phyloP scores from a whole-genome alignment of 2,888 invertebrate genomes.

The Hypolimnas misippus region DNA sequence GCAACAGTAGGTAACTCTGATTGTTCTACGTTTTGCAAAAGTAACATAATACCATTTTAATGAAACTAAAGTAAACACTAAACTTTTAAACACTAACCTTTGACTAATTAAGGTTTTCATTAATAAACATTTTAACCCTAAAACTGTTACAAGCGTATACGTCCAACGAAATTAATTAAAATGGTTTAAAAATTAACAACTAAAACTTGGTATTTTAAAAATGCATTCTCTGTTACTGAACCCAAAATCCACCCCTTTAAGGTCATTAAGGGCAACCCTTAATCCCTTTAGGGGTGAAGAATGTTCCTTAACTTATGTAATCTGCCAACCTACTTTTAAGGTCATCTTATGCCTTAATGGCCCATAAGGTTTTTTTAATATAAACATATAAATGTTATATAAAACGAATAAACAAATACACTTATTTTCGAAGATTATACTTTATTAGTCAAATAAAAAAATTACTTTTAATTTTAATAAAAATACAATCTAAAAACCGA shows the following conservation, averaged over 20 bases:
- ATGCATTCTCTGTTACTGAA: not conserved
- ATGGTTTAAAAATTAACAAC: not conserved
- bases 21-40: too few species aligned
- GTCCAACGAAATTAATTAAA: not conserved
- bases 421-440: too few species aligned
- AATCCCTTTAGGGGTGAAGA: constrained; percentile 7
- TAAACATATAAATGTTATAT: too few species aligned
- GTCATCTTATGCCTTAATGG: not conserved
- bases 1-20: too few species aligned
- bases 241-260: constrained; percentile 3
- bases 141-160: not conserved
- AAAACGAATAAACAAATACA: too few species aligned
- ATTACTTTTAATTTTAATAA: too few species aligned
- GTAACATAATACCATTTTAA: too few species aligned
- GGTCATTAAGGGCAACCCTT: not conserved
- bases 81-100: too few species aligned
- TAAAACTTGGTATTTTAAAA: not conserved
- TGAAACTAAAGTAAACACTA: too few species aligned
- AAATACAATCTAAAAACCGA: too few species aligned
- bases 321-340: constrained; percentile 8
- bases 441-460: too few species aligned
- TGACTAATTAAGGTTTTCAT: too few species aligned
- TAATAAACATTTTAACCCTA: not conserved
- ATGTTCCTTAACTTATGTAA: constrained; percentile 1
- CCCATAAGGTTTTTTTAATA: not conserved